Evolutionary conservation across 92 coral and sea anemone species (phyloP), one percentile per base, ranked within the genome.

Genomic region (Porites lobata): DNA sequence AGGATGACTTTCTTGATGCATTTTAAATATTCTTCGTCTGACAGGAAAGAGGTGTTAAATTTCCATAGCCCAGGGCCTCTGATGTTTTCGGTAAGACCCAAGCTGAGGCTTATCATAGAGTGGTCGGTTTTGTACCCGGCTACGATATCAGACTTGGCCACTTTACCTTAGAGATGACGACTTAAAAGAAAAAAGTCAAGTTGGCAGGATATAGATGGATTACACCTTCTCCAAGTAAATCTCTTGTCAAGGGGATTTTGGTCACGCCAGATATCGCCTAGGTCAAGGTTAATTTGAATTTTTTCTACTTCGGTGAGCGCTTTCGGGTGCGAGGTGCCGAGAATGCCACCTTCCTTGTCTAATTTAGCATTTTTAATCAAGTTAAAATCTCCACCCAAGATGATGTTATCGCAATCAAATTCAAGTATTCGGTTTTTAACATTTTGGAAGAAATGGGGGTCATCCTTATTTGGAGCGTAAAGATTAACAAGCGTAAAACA

Each of bases 401-500:
- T n/a, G n/a, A n/a, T n/a, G n/a, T 62, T 6, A 62, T 62, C 20
- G 6, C 20, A 62, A 8, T 18, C 10, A 67, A 22, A 67, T 3
- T 29, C 20, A 14, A 58, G 1, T 54, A 58, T 20, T 59, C 32
- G 52, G 26, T 77, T 43, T 22, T 21, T 1, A 2, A 77, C 69
- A 77, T 9, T 13, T 58, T 13, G 4, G 43, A 77, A 59, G 68
- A 77, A 77, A 24, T 1, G 38, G 0, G 81, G 81, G 19, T 77
- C 79, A 15, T 75, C 81, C 32, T 14, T 26, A 68, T 77, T 77
- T 4, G 68, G 81, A 12, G 81, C 66, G 59, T 24, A 77, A 3
- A 77, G 58, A 43, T n/a, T n/a, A n/a, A n/a, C 52, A 38, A 53
- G n/a, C 6, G 79, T 19, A n/a, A 75, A 75, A 17, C 50, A 53